These are phyloP conservation scores for Stenopsyche tienmushanensis DNA, from an alignment of 1,140 invertebrate genomes.

Conservation along the genomic window DNA sequence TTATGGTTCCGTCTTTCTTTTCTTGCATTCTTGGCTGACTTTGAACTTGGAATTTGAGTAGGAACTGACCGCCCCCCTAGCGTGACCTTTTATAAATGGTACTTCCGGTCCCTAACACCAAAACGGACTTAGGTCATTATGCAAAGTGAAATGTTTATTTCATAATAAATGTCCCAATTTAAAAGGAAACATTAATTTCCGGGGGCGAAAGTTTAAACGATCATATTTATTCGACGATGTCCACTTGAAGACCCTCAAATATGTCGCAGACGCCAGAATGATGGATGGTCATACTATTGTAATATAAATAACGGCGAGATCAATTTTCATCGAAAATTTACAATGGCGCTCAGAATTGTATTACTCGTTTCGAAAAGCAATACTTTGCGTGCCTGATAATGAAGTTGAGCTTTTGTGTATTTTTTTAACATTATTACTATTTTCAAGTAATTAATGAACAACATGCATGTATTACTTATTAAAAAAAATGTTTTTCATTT, in stretches of 20 bases:
- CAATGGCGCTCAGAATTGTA: too few relatives aligned
- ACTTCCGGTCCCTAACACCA: slow-evolving; percentile 31
- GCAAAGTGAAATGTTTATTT: slow-evolving; percentile 42
- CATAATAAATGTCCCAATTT: slow-evolving; percentile 38
- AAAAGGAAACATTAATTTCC: slow-evolving; percentile 38
- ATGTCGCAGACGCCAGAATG: background rate
- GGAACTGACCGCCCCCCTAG: slow-evolving; percentile 9
- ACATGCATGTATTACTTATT: background rate
- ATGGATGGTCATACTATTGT: slow-evolving; percentile 1
- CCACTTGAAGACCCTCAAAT: background rate
- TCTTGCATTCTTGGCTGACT: too few relatives aligned
- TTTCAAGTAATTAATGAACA: too few relatives aligned
- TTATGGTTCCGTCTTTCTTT: too few relatives aligned
- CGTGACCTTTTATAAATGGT: slow-evolving; percentile 36
- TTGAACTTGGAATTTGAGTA: too few relatives aligned
- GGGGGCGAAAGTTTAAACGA: background rate
- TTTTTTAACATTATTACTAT: too few relatives aligned
- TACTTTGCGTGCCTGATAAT: too few relatives aligned
- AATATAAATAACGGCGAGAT: background rate
- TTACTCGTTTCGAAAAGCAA: too few relatives aligned
- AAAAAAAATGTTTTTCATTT: slow-evolving; percentile 20
- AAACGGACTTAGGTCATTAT: slow-evolving; percentile 35
- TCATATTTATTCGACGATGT: background rate
- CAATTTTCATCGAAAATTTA: background rate
- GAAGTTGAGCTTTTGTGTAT: too few relatives aligned